phyloP scores from a whole-genome alignment of 2,888 invertebrate species.

The Palloptera scutellata region DNA sequence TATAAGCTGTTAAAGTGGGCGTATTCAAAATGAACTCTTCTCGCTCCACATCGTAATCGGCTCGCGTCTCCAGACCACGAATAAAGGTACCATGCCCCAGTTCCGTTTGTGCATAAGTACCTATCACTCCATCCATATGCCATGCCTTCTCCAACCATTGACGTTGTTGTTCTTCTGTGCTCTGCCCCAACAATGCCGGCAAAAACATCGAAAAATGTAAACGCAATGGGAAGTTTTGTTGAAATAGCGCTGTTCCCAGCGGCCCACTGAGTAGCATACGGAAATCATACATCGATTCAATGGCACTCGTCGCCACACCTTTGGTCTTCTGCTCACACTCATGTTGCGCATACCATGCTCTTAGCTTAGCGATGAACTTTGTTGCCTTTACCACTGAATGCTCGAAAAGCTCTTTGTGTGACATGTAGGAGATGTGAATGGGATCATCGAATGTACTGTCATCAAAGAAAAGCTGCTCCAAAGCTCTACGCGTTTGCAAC shows the following conservation, averaged over 20 bases:
- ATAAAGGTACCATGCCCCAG: conserved; percentile 94
- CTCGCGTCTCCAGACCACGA: conserved; percentile 87
- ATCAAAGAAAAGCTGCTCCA: conserved; percentile 49
- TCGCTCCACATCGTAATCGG: conserved; percentile 82
- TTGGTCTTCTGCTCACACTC: conserved; percentile 37
- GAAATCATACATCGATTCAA: conserved; percentile 45
- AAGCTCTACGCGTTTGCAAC: conserved; percentile 44
- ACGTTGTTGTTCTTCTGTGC: conserved; percentile 82
- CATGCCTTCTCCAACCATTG: conserved; percentile 86
- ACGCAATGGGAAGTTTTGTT: conserved; percentile 65
- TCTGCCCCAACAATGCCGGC: conserved; percentile 86
- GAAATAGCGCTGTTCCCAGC: conserved; percentile 54
- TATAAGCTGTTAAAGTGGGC: conserved; percentile 86
- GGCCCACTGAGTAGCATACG: conserved; percentile 51
- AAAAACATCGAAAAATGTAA: conserved; percentile 93
- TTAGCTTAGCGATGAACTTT: conserved; percentile 73
- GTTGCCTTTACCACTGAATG: conserved; percentile 45
- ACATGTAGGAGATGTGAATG: conserved; percentile 47
- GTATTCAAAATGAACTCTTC: conserved; percentile 88
- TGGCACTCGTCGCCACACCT: conserved; percentile 59
- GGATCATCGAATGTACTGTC: conserved; percentile 50
- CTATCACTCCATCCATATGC: conserved; percentile 81
- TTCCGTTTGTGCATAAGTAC: conserved; percentile 97
- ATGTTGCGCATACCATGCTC: conserved; percentile 71
- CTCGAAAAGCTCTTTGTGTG: conserved; percentile 55